phyloP scores from a whole-genome alignment of 2,888 invertebrate species.

The Drosophila merina region DNA sequence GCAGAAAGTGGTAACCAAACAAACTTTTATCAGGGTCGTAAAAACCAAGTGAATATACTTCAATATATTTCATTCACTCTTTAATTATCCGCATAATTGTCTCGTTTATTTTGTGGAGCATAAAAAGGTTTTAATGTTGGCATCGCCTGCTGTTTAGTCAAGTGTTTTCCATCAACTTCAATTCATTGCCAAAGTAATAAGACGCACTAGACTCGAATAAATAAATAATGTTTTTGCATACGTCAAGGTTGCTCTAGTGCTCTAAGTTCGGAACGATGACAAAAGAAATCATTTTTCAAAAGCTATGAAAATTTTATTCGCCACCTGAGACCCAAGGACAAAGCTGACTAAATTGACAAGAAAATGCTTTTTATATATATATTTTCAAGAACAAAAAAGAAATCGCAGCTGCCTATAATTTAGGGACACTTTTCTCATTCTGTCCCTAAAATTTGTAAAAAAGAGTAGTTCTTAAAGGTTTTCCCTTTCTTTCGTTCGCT shows the following conservation, averaged over 20 bases:
- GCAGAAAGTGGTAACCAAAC: slow-evolving; percentile 5
- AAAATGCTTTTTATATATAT: slow-evolving; percentile 6
- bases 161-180: slow-evolving; percentile 26
- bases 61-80: slow-evolving; percentile 6
- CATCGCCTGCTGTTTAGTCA: slow-evolving; percentile 28
- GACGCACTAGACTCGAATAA: slow-evolving; percentile 7
- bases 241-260: slow-evolving; percentile 44
- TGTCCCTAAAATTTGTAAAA: not conserved
- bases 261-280: slow-evolving; percentile 5
- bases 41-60: not conserved
- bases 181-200: slow-evolving; percentile 14
- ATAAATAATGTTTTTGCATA: slow-evolving; percentile 35
- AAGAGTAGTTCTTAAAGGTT: not conserved
- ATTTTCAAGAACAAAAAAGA: not conserved
- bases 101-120: slow-evolving; percentile 15
- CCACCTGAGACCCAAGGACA: not conserved
- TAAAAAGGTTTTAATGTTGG: slow-evolving; percentile 24
- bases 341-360: slow-evolving; percentile 1
- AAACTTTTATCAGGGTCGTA: slow-evolving; percentile 25
- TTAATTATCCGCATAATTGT: slow-evolving; percentile 31
- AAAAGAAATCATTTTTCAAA: slow-evolving; percentile 16
- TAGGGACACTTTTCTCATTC: not conserved
- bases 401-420: not conserved
- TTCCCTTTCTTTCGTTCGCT: not conserved
- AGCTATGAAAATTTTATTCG: slow-evolving; percentile 17